Percentiles rank a stretch among this genome's conserved stretches.
Conservation (phyloP, 53 echinoderm and acorn worm species). For the Echinometra lucunter region DNA sequence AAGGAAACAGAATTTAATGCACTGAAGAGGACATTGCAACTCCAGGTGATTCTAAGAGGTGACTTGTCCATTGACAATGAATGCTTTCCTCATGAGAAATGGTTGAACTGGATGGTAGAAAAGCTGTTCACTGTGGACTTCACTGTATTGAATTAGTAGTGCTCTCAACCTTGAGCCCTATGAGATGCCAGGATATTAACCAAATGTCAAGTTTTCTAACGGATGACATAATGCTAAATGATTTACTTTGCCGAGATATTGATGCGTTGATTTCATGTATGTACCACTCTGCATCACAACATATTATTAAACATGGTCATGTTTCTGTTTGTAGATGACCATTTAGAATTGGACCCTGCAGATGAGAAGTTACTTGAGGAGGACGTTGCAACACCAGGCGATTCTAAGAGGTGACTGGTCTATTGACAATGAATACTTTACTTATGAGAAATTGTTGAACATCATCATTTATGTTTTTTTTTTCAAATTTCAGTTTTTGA, state of each 20-base stretch:
- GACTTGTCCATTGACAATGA: neutral
- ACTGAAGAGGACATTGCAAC: constrained; percentile 96
- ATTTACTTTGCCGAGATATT: too few relatives aligned
- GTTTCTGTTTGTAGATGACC: constrained; percentile 72
- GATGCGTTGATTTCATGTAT: too few relatives aligned
- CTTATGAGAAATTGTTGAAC: neutral
- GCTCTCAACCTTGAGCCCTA: too few relatives aligned
- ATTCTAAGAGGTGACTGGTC: constrained; percentile 89
- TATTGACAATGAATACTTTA: neutral
- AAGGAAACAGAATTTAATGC: too few relatives aligned
- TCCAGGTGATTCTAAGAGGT: constrained; percentile 98
- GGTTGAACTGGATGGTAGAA: too few relatives aligned
- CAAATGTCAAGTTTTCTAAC: too few relatives aligned
- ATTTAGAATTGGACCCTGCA: constrained; percentile 81
- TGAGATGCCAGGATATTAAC: too few relatives aligned
- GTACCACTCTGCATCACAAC: too few relatives aligned
- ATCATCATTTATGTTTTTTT: too few relatives aligned
- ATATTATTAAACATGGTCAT: neutral
- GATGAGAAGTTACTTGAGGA: constrained; percentile 97
- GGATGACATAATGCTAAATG: too few relatives aligned
- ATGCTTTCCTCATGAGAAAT: neutral
- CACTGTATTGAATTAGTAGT: too few relatives aligned
- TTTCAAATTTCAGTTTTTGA: neutral
- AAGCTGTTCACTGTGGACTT: too few relatives aligned
- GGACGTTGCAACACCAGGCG: constrained; percentile 93